Evolutionary conservation across 1,140 invertebrate genomes (phyloP), one percentile per base, ranked within the genome.

Genomic region (Drosophila navojoa): DNA sequence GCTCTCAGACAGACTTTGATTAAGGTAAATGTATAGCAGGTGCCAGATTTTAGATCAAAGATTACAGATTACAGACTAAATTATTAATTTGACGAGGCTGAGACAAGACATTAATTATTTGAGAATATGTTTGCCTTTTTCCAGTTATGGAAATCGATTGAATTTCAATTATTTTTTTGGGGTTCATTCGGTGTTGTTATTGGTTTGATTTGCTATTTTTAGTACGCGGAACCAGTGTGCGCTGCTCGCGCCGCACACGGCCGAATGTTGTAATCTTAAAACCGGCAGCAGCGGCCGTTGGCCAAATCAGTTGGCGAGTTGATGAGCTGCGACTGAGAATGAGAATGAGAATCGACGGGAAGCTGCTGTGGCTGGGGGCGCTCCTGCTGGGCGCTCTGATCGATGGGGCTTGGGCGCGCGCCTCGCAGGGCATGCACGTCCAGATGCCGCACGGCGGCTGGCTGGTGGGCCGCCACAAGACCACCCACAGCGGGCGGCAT

Each of bases 401-500:
- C 19, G n/a, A 32, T 13, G 45, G 15, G 5, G 29, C 5, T 5
- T 54, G 71, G 35, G 72, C 45, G 22, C 89, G 91, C 4, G 84
- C 82, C 29, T 90, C 91, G 13, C 57, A 85, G 49, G 74, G 72
- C 35, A 40, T 92, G 42, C 89, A 86, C 53, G 80, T 92, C n/a
- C 77, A 77, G 19, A 32, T 92, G 16, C 32, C 77, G 19, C 85
- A 92, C 62, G 89, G 89, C 13, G 93, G 94, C 1, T 81, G 85
- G 61, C 71, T 94, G 3, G 76, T 90, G 7, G 94, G 94, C 3
- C 92, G 92, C 54, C 92, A 92, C 62, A 82, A 93, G 66, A 90
- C 91, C 58, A 93, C 93, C 1, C 90, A 93, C 40, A 90, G 75
- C 47, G 93, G 93, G 0, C 92, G 92, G n/a, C 79, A 91, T 55